Percentiles rank a stretch among this genome's conserved stretches.
Evolutionary conservation across 1,140 invertebrate species (phyloP).

Genomic region (Heliconius hewitsoni): DNA sequence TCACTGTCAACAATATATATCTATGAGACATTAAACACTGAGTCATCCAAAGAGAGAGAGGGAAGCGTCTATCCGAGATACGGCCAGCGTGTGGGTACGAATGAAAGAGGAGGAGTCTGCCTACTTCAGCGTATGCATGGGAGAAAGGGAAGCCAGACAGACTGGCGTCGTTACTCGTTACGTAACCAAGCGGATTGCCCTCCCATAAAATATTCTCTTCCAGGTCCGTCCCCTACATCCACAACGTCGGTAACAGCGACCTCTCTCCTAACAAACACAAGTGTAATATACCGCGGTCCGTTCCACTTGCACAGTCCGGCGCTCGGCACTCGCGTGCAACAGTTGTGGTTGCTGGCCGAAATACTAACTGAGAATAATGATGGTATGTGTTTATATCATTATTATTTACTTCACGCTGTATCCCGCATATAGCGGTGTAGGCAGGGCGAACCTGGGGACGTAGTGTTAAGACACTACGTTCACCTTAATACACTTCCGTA

Average conservation of each 20-base stretch:
- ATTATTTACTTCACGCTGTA: background rate
- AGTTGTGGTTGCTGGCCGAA: constrained; percentile 95
- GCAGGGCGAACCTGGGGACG: background rate
- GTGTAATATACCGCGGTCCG: constrained; percentile 89
- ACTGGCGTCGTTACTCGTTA: too few species aligned
- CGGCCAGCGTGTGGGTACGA: too few species aligned
- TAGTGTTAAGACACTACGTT: background rate
- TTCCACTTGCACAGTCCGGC: constrained; percentile 92
- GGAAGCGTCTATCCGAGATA: too few species aligned
- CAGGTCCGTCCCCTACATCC: constrained; percentile 94
- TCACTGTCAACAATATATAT: too few species aligned
- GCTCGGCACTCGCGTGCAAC: constrained; percentile 94
- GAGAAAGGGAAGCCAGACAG: too few species aligned
- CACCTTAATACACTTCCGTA: too few species aligned
- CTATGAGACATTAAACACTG: too few species aligned
- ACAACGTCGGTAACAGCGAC: constrained; percentile 85
- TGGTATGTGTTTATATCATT: constrained; percentile 79
- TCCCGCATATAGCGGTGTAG: background rate
- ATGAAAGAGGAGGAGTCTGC: too few species aligned
- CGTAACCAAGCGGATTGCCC: too few species aligned
- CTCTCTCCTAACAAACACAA: constrained; percentile 83
- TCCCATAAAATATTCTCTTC: too few species aligned
- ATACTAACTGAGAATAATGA: constrained; percentile 92
- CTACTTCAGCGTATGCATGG: too few species aligned
- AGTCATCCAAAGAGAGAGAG: too few species aligned